phyloP scores from a whole-genome alignment of 2,113 vertebrate genomes.

The Clinocottus analis region DNA sequence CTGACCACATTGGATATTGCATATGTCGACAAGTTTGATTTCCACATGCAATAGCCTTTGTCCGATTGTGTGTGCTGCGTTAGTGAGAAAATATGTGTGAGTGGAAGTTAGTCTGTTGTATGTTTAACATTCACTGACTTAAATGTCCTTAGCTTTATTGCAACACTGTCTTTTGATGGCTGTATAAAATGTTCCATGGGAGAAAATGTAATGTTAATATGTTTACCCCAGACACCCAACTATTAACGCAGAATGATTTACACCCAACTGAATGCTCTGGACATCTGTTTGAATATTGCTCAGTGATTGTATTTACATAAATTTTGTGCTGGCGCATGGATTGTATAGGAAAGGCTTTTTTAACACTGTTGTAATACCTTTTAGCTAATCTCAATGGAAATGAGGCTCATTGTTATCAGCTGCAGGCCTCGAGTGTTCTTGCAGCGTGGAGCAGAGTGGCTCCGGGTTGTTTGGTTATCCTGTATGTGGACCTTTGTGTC shows the following conservation, averaged over 20 bases:
- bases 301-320: constrained; percentile 61
- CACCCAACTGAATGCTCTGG: constrained; percentile 48
- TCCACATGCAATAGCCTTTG: background rate
- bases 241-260: constrained; percentile 61
- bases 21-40: background rate
- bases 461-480: constrained; percentile 70
- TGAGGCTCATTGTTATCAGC: constrained; percentile 76
- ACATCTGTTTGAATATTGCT: constrained; percentile 64
- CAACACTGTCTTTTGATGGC: background rate
- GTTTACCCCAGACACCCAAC: constrained; percentile 31
- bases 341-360: constrained; percentile 59
- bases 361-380: constrained; percentile 71
- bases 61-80: constrained; percentile 2
- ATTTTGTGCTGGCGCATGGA: constrained; percentile 57
- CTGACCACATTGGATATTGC: background rate
- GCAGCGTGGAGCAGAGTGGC: constrained; percentile 50
- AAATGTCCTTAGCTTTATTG: background rate
- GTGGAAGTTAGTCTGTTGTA: constrained; percentile 21
- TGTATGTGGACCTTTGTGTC: constrained; percentile 69
- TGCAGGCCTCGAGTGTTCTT: constrained; percentile 62
- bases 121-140: background rate
- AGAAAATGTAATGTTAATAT: constrained; percentile 38
- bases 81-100: background rate
- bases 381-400: constrained; percentile 77
- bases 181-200: constrained; percentile 9